Evolutionary conservation across 1,140 invertebrate species (phyloP).

Genomic region (Cataglyphis hispanica): DNA sequence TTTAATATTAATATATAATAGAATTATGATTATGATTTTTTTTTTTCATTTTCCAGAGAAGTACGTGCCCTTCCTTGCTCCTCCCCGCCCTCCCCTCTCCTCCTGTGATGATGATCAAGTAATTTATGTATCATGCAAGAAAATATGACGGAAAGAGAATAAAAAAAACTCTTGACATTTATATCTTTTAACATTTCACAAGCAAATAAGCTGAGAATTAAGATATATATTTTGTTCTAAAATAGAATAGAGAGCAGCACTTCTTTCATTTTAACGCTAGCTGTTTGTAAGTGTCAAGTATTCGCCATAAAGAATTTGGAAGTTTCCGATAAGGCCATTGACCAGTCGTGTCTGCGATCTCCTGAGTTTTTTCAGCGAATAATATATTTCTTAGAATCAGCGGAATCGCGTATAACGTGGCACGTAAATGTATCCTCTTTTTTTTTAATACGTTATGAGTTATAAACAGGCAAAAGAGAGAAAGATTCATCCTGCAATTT

Average conservation of each 20-base stretch:
- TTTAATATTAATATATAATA: no score
- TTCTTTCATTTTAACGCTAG: not conserved
- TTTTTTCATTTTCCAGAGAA: no score
- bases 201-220: not conserved
- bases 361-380: slow-evolving; percentile 3
- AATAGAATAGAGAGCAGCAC: not conserved
- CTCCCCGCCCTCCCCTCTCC: no score
- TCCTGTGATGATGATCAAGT: no score
- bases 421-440: slow-evolving; percentile 17
- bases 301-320: not conserved
- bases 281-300: not conserved
- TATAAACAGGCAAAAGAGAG: not conserved
- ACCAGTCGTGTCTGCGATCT: not conserved
- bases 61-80: no score
- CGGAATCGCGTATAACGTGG: slow-evolving; percentile 20
- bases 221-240: not conserved
- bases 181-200: slow-evolving; percentile 9
- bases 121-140: not conserved
- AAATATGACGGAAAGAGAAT: not conserved
- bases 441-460: not conserved
- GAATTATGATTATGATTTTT: no score
- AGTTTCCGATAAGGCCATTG: slow-evolving; percentile 32
- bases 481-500: slow-evolving; percentile 60
- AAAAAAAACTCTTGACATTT: not conserved
- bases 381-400: slow-evolving; percentile 39